Base-by-base conservation (phyloP, 2,113 vertebrate genomes). In the Microcebus murinus region DNA sequence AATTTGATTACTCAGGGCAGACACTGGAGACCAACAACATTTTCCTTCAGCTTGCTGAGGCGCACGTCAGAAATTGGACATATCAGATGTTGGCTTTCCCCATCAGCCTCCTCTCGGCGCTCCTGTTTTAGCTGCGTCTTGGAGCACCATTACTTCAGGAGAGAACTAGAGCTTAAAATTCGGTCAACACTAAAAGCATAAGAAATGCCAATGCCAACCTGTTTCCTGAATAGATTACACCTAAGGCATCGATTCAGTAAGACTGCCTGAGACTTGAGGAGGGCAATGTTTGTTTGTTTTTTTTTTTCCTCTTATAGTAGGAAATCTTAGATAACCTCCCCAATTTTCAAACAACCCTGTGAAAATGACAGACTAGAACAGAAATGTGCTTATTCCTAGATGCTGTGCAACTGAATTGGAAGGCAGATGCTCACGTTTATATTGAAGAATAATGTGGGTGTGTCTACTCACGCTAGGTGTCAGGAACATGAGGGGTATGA, bases 161-260 rank as follows among this genome's bases (percentile, higher is more conserved):
- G 83, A 91, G n/a, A 94, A 97, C 63, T 59, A 52, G 87, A 95
- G 76, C 76, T 97, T 89, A 90, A 97, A 91, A 96, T 17, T 77
- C 55, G 70, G 45, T 93, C 90, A 97, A 36, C 80, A 48, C 79
- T 87, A 91, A 97, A 96, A 90, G 90, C 45, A 71, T 77, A 94
- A 90, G 80, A 88, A 76, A 81, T 84, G 73, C 67, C 73, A 79
- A 2, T 82, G 65, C 34, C 27, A 76, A 59, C 17, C 27, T 90
- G 12, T 80, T 92, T 97, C 65, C 70, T 9, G 25, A 95, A 76
- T 92, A 82, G 61, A 94, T 81, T 68, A 96, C 31, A 77, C 27
- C 3, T 50, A 71, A 17, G 85, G 20, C 4, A 48, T 42, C 57
- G 18, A 86, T 86, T 97, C 57, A 93, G 39, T 34, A 34, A 23